Evolutionary conservation across 1,140 invertebrate genomes (phyloP).

Genomic region (Colletes latitarsis): DNA sequence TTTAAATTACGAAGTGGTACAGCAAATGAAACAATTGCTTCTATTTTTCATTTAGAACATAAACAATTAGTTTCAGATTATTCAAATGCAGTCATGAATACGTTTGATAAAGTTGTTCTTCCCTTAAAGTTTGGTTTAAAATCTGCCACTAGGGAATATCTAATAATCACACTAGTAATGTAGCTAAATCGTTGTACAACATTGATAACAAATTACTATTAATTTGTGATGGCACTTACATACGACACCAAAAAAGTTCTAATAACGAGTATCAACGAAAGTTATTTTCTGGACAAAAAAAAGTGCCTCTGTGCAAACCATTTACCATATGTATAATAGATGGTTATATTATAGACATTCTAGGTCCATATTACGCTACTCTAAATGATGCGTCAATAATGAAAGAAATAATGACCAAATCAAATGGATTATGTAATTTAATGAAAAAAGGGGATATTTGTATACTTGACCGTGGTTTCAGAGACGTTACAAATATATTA

Average conservation of each 20-base stretch:
- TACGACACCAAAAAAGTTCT: slow-evolving; percentile 65
- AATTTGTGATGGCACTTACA: slow-evolving; percentile 66
- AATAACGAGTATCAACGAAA: slow-evolving; percentile 68
- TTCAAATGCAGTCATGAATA: slow-evolving; percentile 44
- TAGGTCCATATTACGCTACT: slow-evolving; percentile 56
- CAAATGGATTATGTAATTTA: slow-evolving; percentile 1
- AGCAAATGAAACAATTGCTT: no score
- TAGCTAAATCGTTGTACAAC: slow-evolving; percentile 54
- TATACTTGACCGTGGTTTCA: no score
- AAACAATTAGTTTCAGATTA: no score
- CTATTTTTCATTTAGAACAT: no score
- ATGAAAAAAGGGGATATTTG: no score
- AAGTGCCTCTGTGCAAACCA: slow-evolving; percentile 59
- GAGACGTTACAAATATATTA: no score
- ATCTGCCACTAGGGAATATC: slow-evolving; percentile 52
- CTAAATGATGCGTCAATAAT: slow-evolving; percentile 67
- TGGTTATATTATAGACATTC: slow-evolving; percentile 64
- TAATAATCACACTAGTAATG: slow-evolving; percentile 53
- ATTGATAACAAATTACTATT: slow-evolving; percentile 50
- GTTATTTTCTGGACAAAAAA: slow-evolving; percentile 67
- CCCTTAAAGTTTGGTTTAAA: slow-evolving; percentile 57
- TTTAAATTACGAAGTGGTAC: no score
- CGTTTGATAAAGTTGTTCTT: slow-evolving; percentile 66
- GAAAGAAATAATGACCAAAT: slow-evolving; percentile 53
- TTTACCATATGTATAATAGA: slow-evolving; percentile 68